A percentile compares a stretch with the other conserved stretches of the same genome.
These are phyloP conservation scores for Rhinopomastus cyanomelas DNA, from an alignment of 2,113 vertebrate genomes.

Conservation along the genomic window DNA sequence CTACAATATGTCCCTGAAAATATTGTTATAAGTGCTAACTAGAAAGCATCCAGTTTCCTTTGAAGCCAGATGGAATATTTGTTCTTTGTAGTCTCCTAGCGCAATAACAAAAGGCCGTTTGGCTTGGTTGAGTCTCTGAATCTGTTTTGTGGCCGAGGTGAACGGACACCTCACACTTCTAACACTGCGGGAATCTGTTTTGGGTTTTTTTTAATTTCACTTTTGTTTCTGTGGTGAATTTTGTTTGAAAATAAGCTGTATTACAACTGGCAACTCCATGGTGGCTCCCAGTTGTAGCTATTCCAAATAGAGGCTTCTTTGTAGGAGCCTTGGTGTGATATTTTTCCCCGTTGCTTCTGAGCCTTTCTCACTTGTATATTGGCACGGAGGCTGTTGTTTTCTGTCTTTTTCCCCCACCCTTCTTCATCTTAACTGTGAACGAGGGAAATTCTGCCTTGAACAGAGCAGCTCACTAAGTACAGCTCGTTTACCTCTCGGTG, in stretches of 20 bases:
- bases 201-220: not conserved
- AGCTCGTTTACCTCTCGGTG: not conserved
- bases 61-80: constrained; percentile 13
- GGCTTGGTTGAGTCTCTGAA: constrained; percentile 43
- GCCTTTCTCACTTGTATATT: not conserved
- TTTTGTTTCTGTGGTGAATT: constrained; percentile 35
- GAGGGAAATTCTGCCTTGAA: constrained; percentile 25
- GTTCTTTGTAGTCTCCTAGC: constrained; percentile 15
- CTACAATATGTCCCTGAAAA: constrained; percentile 18
- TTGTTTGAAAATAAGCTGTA: constrained; percentile 46
- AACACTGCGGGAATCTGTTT: constrained; percentile 20
- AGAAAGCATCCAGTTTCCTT: not conserved
- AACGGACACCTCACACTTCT: constrained; percentile 44
- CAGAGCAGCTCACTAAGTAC: constrained; percentile 3
- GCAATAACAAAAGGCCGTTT: constrained; percentile 41
- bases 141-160: constrained; percentile 52
- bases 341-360: constrained; percentile 28
- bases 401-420: not conserved
- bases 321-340: not conserved
- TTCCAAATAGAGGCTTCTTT: constrained; percentile 4
- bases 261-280: constrained; percentile 23
- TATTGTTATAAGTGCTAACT: constrained; percentile 14
- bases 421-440: constrained; percentile 6
- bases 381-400: not conserved
- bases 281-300: constrained; percentile 34